Evolutionary conservation across 2,113 vertebrate species (phyloP).

Genomic region (Pollimyrus isidori): DNA sequence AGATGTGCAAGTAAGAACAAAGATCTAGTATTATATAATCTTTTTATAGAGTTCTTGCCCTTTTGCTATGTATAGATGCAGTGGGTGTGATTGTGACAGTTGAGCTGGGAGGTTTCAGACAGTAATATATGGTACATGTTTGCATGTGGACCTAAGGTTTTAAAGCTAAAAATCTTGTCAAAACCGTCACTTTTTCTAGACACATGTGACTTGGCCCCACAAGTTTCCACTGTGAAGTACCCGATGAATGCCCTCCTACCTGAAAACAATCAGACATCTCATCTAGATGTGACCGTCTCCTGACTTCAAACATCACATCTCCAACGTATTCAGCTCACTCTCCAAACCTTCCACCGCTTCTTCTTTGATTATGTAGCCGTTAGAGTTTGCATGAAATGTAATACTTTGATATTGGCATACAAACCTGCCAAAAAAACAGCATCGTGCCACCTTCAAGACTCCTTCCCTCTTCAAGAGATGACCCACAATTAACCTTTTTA

Average conservation of each 20-base stretch:
- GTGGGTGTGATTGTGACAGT: not conserved
- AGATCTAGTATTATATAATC: not conserved
- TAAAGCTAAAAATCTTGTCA: not conserved
- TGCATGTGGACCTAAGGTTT: not conserved
- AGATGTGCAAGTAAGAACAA: not conserved
- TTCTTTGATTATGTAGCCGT: not conserved
- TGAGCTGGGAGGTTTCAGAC: not conserved
- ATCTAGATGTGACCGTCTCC: not conserved
- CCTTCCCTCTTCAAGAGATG: not conserved
- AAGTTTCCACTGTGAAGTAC: not conserved
- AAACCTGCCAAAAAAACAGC: not conserved
- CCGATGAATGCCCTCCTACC: not conserved
- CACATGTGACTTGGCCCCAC: not conserved
- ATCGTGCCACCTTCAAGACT: not conserved
- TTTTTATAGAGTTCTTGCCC: not conserved
- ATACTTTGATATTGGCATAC: not conserved
- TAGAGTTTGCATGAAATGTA: not conserved
- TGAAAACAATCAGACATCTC: not conserved
- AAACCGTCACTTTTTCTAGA: not conserved
- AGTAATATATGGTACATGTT: not conserved
- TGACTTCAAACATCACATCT: not conserved
- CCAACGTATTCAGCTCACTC: not conserved
- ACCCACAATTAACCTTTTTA: not conserved
- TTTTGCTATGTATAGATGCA: not conserved
- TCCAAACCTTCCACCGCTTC: not conserved